phyloP scores from a whole-genome alignment of 2,888 invertebrate species.

The Sarcophaga caerulescens region DNA sequence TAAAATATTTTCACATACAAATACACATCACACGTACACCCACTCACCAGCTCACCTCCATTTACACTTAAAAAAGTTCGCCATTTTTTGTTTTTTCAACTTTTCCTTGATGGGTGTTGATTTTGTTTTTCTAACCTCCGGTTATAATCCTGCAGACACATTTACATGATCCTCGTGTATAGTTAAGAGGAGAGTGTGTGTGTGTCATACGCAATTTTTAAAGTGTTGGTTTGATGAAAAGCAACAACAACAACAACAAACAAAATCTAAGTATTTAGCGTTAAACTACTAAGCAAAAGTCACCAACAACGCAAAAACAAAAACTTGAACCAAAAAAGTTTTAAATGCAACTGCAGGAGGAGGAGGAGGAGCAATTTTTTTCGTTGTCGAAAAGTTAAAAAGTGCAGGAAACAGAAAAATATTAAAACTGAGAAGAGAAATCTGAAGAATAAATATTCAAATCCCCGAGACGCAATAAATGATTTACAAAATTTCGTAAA shows the following conservation, averaged over 20 bases:
- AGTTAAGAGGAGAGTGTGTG: too few species aligned
- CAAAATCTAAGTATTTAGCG: not conserved
- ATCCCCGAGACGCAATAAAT: not conserved
- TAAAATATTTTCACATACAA: constrained; percentile 3
- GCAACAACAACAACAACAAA: not conserved
- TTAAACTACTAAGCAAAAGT: constrained; percentile 11
- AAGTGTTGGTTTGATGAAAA: not conserved
- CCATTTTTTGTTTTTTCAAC: not conserved
- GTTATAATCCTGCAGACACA: not conserved
- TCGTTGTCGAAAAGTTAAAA: not conserved
- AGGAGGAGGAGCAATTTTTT: not conserved
- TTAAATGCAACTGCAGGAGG: not conserved
- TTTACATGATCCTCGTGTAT: not conserved
- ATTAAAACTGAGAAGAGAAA: constrained; percentile 3
- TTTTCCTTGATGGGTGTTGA: constrained; percentile 8
- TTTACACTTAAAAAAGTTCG: too few species aligned
- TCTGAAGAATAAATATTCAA: not conserved
- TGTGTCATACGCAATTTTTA: constrained; percentile 3
- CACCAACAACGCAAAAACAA: constrained; percentile 5
- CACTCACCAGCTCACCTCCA: too few species aligned
- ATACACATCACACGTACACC: not conserved
- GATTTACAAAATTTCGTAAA: too few species aligned
- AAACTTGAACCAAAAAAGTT: not conserved
- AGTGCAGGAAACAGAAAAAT: not conserved
- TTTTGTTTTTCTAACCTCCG: not conserved